Evolutionary conservation across 1,140 invertebrate species (phyloP), one percentile per base, ranked within the genome.

Genomic region (Dysdera silvatica): DNA sequence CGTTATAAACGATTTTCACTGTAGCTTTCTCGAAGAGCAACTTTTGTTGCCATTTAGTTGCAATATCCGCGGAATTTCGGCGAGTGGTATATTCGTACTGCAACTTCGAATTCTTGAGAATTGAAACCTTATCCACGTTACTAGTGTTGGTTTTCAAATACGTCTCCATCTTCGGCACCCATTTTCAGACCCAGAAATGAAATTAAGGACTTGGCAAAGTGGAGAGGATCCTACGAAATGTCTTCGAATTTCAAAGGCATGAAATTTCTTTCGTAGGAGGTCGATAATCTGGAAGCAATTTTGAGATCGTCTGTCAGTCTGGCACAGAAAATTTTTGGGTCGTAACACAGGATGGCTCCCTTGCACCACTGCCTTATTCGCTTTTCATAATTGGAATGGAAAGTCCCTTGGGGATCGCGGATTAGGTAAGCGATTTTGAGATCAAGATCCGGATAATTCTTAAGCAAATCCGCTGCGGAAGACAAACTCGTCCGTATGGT

Each of bases 401-500:
- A 78, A 47, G 86, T 89, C 20, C 88, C 90, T 40, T 90, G 79
- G 14, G 90, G 91, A 77, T 93, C 91, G 45, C 90, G 80, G 40
- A 91, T 82, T 66, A 93, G 74, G n/a, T 90, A 77, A 60, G 93
- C 76, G 54, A 92, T 80, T 74, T 85, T 84, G 57, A 89, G 20
- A 47, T 69, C 60, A 16, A 65, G 55, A 23, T 61, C 20, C 7
- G 48, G 58, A 51, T 67, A 20, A 29, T 48, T 56, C 14, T 12
- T 10, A 26, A 57, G 64, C 0, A 69, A 12, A 7, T 49, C 28
- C 0, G 54, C 16, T 12, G 62, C 53, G 16, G 67, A 37, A 32
- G 18, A 8, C 2, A 64, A 28, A 10, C 52, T 57, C 1, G 67
- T 14, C 23, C 67, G 58, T 14, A 64, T 65, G 0, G 60, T 61